phyloP scores from a whole-genome alignment of 92 coral and sea anemone genomes.

The Zoanthus solanderi region DNA sequence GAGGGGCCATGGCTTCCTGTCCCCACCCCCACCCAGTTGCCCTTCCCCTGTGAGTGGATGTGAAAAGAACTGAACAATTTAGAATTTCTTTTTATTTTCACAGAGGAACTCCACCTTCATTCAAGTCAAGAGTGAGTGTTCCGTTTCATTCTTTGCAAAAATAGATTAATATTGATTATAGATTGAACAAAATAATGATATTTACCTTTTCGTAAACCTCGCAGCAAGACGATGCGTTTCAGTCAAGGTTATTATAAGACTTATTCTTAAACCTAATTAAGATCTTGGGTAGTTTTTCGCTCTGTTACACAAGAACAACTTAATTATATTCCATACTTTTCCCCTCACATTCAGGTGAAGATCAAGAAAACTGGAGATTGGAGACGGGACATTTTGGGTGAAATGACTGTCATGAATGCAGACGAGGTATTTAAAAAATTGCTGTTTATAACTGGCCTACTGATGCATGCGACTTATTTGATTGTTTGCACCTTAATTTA shows the following conservation, averaged over 20 bases:
- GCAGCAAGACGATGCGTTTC: background rate
- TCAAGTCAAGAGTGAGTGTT: conserved; percentile 77
- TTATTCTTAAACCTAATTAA: too few species aligned
- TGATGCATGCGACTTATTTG: too few species aligned
- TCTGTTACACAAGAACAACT: background rate
- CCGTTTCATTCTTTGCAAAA: background rate
- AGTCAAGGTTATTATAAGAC: background rate
- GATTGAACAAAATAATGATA: background rate
- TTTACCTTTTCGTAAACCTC: background rate
- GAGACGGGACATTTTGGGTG: conserved; percentile 86
- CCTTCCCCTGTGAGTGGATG: background rate
- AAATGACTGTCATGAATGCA: conserved; percentile 93
- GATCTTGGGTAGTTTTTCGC: background rate
- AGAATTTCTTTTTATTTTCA: background rate
- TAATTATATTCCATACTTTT: background rate
- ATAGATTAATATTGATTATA: background rate
- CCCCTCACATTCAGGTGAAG: conserved; percentile 54
- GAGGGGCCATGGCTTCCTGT: too few species aligned
- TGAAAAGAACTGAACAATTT: background rate
- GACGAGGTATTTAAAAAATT: conserved; percentile 66
- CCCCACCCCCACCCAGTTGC: too few species aligned
- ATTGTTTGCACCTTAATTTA: too few species aligned
- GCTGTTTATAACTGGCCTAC: background rate
- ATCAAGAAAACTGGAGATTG: conserved; percentile 87
- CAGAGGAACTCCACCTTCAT: conserved; percentile 84